Evolutionary conservation across 2,113 vertebrate genomes (phyloP).

Genomic region (Mirounga angustirostris): DNA sequence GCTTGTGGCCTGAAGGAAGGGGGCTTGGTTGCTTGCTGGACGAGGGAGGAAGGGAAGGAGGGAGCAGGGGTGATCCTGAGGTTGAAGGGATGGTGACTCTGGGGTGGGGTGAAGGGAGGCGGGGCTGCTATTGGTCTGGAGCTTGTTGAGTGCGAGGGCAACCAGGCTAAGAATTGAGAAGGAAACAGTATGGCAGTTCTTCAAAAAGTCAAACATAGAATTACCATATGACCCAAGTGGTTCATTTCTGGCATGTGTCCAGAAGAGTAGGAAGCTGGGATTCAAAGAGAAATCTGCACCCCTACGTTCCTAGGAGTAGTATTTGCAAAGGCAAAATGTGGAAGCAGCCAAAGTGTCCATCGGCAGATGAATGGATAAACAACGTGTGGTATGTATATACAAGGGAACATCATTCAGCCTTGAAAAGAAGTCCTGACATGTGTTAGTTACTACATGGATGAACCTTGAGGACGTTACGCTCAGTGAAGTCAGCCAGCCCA

Average conservation of each 20-base stretch:
- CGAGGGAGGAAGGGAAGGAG: neutral
- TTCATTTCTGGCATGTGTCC: neutral
- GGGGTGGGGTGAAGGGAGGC: too few relatives aligned
- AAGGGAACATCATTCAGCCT: neutral
- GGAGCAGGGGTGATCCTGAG: neutral
- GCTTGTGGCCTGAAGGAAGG: neutral
- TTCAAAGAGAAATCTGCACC: neutral
- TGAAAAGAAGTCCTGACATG: neutral
- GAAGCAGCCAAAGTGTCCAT: neutral
- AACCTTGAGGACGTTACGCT: too few relatives aligned
- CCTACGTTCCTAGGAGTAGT: rapidly evolving
- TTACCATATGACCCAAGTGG: neutral
- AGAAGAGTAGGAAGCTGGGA: too few relatives aligned
- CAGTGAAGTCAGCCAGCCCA: neutral
- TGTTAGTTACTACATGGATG: rapidly evolving
- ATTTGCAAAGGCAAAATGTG: neutral
- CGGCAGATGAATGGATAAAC: too few relatives aligned
- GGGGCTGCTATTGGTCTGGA: neutral
- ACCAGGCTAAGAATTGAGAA: neutral
- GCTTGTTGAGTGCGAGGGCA: neutral
- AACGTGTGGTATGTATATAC: neutral
- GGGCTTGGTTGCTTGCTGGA: neutral
- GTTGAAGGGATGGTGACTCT: neutral
- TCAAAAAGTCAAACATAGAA: neutral
- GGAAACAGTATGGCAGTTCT: neutral